Evolutionary conservation across 2,888 invertebrate genomes (phyloP).

Genomic region (Agonopterix alstromeriana): DNA sequence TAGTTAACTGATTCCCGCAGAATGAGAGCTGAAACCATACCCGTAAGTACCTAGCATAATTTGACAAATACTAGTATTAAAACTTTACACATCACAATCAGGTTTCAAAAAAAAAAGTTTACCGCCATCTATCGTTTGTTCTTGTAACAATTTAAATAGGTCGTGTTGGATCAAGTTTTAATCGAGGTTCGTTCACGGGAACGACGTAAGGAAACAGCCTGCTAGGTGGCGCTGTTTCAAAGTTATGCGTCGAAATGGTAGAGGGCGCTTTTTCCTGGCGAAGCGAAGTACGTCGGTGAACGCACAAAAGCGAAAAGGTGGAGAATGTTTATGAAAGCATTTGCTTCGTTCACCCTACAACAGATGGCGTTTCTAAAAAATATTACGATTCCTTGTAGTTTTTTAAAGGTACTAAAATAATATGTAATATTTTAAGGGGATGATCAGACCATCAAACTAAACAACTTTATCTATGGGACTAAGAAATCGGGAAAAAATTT

Average conservation of each 20-base stretch:
- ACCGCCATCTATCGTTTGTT: slow-evolving; percentile 46
- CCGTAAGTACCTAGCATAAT: slow-evolving; percentile 51
- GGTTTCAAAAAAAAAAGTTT: slow-evolving; percentile 18
- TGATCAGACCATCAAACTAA: too few relatives aligned
- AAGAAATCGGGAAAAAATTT: too few relatives aligned
- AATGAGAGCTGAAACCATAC: slow-evolving; percentile 57
- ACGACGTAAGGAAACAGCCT: background rate
- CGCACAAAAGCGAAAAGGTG: background rate
- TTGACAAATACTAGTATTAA: slow-evolving; percentile 12
- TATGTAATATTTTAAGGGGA: too few relatives aligned
- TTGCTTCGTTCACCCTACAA: slow-evolving; percentile 21
- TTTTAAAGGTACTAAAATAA: too few relatives aligned
- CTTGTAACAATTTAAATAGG: slow-evolving; percentile 14
- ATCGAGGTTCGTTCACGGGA: background rate
- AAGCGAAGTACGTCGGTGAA: background rate
- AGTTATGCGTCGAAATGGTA: background rate
- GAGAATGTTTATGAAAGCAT: background rate
- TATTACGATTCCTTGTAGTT: background rate
- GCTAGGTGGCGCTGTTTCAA: slow-evolving; percentile 18
- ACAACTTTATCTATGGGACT: too few relatives aligned
- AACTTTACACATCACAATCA: slow-evolving; percentile 39
- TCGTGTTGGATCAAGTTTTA: slow-evolving; percentile 18
- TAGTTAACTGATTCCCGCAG: slow-evolving; percentile 34
- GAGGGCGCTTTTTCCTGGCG: slow-evolving; percentile 2
- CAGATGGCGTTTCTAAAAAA: slow-evolving; percentile 27